Conservation (phyloP, 2,888 invertebrate genomes). For the Philereme vetulata region DNA sequence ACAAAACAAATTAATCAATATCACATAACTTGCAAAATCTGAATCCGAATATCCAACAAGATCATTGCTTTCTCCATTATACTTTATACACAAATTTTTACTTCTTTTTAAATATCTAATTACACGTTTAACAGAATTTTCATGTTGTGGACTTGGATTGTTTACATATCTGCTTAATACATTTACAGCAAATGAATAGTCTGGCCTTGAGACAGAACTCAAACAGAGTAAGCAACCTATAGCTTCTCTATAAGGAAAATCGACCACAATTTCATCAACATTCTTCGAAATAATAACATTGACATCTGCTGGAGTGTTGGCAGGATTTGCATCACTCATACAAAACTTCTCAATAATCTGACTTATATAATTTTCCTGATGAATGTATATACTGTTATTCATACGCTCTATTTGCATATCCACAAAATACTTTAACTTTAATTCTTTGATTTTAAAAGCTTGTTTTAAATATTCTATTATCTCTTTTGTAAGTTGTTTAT, state of each 20-base stretch:
- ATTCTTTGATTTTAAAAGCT: constrained; percentile 39
- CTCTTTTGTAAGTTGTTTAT: constrained; percentile 20
- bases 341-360: constrained; percentile 40
- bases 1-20: no score
- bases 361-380: constrained; percentile 35
- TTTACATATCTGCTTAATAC: constrained; percentile 1
- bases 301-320: constrained; percentile 29
- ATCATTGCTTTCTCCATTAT: constrained; percentile 30
- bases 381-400: no score
- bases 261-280: neutral
- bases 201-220: neutral
- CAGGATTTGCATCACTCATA: constrained; percentile 35
- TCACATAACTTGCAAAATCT: constrained; percentile 12
- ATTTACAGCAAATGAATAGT: constrained; percentile 2
- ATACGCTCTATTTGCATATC: constrained; percentile 38
- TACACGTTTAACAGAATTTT: constrained; percentile 37
- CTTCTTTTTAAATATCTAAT: constrained; percentile 38
- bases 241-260: constrained; percentile 1
- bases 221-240: neutral
- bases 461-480: constrained; percentile 34
- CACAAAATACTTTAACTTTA: constrained; percentile 39
- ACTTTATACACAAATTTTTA: constrained; percentile 40
- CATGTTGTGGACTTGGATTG: constrained; percentile 23
- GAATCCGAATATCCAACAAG: constrained; percentile 42
- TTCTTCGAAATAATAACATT: constrained; percentile 30